Base-by-base conservation (phyloP, 2,113 vertebrate species). In the Cochlearius cochlearius region DNA sequence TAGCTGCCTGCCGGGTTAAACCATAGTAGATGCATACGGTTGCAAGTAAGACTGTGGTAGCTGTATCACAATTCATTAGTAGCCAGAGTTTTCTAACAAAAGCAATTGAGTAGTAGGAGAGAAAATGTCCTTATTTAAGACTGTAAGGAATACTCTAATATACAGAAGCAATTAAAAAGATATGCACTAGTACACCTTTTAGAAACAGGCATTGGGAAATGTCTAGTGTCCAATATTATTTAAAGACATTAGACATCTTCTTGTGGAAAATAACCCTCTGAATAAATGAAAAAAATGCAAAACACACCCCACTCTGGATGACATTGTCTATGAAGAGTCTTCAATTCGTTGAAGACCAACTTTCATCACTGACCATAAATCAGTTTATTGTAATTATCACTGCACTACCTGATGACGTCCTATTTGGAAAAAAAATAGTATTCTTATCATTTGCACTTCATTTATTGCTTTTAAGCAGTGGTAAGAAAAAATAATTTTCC, bases 131-230 rank as follows among this genome's bases (percentile, higher is more conserved):
- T 95, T 86, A 95, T 92, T 78, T 92, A 90, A 94, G 89, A 86
- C 73, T 96, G 78, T 94, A 68, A 96, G 89, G 59, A 97, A 93
- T 91, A 93, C 77, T 85, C 67, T 86, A 97, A 86, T 47, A 90
- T 79, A 95, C 75, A 84, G 67, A 68, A 94, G 86, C 90, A 98
- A 98, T 98, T 98, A 98, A 98, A 97, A 98, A 98, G 95, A 97
- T 82, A 98, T 92, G 95, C 94, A 95, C 88, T 95, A 86, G 49
- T 95, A 97, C 64, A 85, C 27, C 84, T 97, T 97, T 96, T 75
- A 96, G 77, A 88, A 95, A 95, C 10, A 80, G 47, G 53, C 49
- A 15, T 11, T 80, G 60, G 60, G 45, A 96, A 96, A 95, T 50
- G 38, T 30, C 56, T 69, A 34, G 25, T 77, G 41, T 76, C 45